Evolutionary conservation across 2,113 vertebrate genomes (phyloP).

Genomic region (Oxyruncus cristatus): DNA sequence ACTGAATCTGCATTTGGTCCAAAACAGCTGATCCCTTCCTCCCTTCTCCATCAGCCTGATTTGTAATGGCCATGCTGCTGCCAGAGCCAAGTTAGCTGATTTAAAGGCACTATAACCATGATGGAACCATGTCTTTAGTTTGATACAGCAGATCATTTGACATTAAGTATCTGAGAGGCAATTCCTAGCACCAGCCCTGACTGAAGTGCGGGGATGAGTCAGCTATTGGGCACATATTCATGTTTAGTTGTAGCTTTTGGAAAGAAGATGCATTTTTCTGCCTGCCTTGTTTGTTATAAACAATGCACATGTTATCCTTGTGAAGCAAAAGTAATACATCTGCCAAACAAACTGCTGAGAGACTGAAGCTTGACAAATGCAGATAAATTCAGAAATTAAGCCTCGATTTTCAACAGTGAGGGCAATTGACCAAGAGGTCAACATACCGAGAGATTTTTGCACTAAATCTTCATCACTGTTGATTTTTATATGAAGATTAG

Average conservation of each 20-base stretch:
- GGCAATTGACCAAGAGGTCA: slow-evolving; percentile 37
- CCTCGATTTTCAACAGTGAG: not conserved
- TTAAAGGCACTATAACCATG: not conserved
- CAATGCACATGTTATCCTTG: not conserved
- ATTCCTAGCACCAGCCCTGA: not conserved
- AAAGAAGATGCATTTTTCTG: slow-evolving; percentile 30
- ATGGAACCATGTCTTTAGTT: not conserved
- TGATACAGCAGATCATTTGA: not conserved
- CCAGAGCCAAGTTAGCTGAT: not conserved
- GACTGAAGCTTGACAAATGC: slow-evolving; percentile 30
- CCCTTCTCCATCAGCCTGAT: not conserved
- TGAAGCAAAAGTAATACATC: not conserved
- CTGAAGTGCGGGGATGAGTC: not conserved
- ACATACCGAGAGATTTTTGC: not conserved
- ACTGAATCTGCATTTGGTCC: not conserved
- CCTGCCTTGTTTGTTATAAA: slow-evolving; percentile 26
- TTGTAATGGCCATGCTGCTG: not conserved
- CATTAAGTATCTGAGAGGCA: not conserved
- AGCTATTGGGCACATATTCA: not conserved
- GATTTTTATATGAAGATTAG: slow-evolving; percentile 47
- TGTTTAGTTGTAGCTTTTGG: slow-evolving; percentile 13
- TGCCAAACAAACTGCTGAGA: slow-evolving; percentile 32
- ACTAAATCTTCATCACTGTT: slow-evolving; percentile 21
- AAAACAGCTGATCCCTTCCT: not conserved
- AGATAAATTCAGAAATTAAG: slow-evolving; percentile 53